Base-by-base conservation (phyloP, 2,888 invertebrate species). In the Rhopalosiphum nymphaeae region DNA sequence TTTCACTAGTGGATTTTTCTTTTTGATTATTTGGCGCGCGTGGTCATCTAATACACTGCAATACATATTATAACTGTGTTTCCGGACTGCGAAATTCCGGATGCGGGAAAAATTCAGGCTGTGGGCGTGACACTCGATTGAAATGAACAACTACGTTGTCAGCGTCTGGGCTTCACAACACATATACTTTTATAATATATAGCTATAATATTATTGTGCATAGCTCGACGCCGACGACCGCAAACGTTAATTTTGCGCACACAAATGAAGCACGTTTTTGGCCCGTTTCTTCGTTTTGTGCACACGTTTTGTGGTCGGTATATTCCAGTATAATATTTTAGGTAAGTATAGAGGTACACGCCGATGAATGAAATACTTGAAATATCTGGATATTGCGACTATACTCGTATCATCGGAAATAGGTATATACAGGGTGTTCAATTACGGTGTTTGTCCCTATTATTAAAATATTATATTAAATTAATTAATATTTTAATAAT, bases 231-330 rank as follows among this genome's bases (percentile, higher is more conserved):
- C n/a, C 26, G 36, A 16, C 44, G 49, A 87, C 92, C 92, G 67
- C 92, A 92, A 88, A 92, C 87, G 67, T 53, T 92, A 92, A 87
- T 92, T 92, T 87, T 26, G 67, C 61, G 26, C 21, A 87, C 29
- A 49, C 53, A 29, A 36, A 49, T 21, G 36, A 46, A 53, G 92
- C 92, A 92, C 92, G 92, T 92, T 92, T 91, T 49, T 25, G 57
- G 85, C 29, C 91, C n/a, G 44, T 86, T 91, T 91, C 25, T 86
- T 46, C 46, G 36, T 90, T 44, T 61, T 46, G 90, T 67, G 57
- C 85, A 78, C 67, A 42, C 57, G 53, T 49, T 7, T 91, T 78
- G 91, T 10, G 91, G 91, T 91, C 53, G 13, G 36, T 53, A 78
- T 21, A 36, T 21, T 61, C 89, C 13, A 26, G 89, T 42, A 57